Conservation (phyloP, 2,113 vertebrate species). For the Callorhinus ursinus region DNA sequence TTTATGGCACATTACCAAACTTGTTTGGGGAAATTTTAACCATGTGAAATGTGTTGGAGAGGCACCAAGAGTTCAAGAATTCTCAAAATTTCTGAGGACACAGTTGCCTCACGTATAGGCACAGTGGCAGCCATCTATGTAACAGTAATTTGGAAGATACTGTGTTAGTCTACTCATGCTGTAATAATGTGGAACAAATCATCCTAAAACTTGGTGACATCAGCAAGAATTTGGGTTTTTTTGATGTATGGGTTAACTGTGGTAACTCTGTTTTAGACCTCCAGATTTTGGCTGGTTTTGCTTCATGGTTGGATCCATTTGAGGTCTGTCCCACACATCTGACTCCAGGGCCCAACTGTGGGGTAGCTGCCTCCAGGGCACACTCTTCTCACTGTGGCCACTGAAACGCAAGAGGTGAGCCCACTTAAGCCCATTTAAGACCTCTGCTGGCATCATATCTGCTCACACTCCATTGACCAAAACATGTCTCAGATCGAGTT, state of each 20-base stretch:
- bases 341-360: not conserved
- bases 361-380: not conserved
- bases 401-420: not conserved
- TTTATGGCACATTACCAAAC: not conserved
- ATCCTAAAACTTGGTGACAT: not conserved
- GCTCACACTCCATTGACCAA: not conserved
- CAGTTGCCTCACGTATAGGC: not conserved
- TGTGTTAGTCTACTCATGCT: not conserved
- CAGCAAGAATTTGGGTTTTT: not conserved
- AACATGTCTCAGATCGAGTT: not conserved
- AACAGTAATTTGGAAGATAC: not conserved
- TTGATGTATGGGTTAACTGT: not conserved
- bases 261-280: not conserved
- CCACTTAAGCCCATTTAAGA: not conserved
- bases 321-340: not conserved
- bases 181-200: not conserved
- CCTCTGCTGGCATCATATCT: not conserved
- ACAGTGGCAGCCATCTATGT: not conserved
- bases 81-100: conserved; percentile 1
- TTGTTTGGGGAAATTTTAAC: not conserved
- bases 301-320: not conserved
- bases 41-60: not conserved
- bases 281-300: not conserved
- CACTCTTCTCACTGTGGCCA: not conserved
- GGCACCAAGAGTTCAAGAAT: not conserved